Base-by-base conservation (phyloP, 2,113 vertebrate genomes). In the Percina caprodes region DNA sequence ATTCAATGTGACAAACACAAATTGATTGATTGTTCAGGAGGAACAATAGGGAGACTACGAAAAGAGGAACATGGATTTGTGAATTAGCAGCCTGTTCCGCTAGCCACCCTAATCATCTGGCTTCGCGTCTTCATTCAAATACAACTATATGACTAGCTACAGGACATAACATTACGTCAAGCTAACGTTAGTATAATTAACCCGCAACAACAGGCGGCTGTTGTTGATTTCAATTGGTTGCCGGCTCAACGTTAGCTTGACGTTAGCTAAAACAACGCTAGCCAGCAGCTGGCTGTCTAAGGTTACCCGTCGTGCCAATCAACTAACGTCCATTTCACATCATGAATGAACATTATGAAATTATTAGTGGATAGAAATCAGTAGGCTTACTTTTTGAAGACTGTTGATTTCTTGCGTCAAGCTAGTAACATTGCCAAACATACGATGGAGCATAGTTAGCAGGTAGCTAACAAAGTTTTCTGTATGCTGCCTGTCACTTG, bases 401-500 rank as follows among this genome's bases (percentile, higher is more conserved):
- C 48, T 54, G 39, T 4, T 11, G 7, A 2, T 0, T n/a, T 19
- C 11, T 9, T 45, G 23, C 19, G 30, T 74, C 18, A 61, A 9
- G 11, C 15, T 19, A 0, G 11, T 24, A 33, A 66, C 80, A 90
- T 86, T 33, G 5, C 42, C 33, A n/a, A 51, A 73, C 16, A 63
- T n/a, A 33, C 54, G 49, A 55, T 35, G n/a, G 16, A 66, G 6
- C 21, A 66, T 79, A 83, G 88, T 91, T 90, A 91, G 86, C 91
- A 45, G 0, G 26, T 4, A 71, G 91, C 90, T 89, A 90, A 89
- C 85, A 93, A 92, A 93, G 82, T 93, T 93, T 92, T 84, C 56
- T 72, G n/a, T 73, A 2, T 23, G 42, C 68, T 60, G 46, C 18
- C 3, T 54, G 70, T 69, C 82, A 89, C 42, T 79, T 51, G 33